Evolutionary conservation across 1,140 invertebrate species (phyloP).

Genomic region (Zaprionus vittiger): DNA sequence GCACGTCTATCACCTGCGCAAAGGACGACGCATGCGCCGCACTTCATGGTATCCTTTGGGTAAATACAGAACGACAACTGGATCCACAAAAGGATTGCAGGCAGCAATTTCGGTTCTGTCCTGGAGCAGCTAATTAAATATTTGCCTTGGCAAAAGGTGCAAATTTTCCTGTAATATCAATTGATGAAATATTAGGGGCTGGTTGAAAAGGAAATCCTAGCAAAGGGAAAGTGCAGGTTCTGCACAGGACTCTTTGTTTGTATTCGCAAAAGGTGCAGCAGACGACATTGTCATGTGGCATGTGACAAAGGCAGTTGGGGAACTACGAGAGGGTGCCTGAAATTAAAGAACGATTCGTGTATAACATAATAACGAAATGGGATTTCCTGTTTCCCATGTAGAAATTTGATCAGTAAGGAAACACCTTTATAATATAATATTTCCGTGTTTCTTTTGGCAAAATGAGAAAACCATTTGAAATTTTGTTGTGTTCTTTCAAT

Average conservation of each 20-base stretch:
- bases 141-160: constrained; percentile 74
- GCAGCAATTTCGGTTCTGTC: constrained; percentile 33
- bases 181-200: constrained; percentile 64
- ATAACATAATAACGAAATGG: neutral
- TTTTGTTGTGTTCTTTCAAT: constrained; percentile 35
- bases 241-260: constrained; percentile 42
- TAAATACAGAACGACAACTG: constrained; percentile 34
- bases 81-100: constrained; percentile 60
- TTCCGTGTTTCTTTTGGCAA: neutral
- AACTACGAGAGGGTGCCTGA: constrained; percentile 21
- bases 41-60: constrained; percentile 29
- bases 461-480: constrained; percentile 10
- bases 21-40: constrained; percentile 24
- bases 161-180: constrained; percentile 56
- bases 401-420: neutral
- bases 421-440: neutral
- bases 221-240: constrained; percentile 48
- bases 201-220: constrained; percentile 55
- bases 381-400: neutral
- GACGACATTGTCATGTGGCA: constrained; percentile 30
- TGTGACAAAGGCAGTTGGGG: neutral
- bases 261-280: constrained; percentile 36
- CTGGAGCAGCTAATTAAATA: constrained; percentile 74
- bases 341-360: neutral
- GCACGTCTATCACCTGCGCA: constrained; percentile 45